Evolutionary conservation across 2,797 vertebrate genomes (phyloP).

Genomic region (Neosilurus hyrtlii): DNA sequence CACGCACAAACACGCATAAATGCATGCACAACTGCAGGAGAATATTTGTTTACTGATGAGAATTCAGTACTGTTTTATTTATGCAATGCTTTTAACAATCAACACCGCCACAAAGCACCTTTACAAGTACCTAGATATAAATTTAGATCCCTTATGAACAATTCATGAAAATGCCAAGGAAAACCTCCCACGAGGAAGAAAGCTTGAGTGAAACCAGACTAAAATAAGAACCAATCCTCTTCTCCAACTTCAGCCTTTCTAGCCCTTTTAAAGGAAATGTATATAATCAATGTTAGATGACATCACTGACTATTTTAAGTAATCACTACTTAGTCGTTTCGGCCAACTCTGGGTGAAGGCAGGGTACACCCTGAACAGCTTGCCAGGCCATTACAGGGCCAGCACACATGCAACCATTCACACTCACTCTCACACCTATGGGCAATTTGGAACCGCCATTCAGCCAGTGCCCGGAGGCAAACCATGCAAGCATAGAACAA

Average conservation of each 20-base stretch:
- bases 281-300: neutral
- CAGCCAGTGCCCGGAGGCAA: too few species aligned
- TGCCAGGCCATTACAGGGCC: too few species aligned
- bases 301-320: neutral
- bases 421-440: too few species aligned
- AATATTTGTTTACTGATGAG: constrained; percentile 14
- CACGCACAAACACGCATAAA: neutral
- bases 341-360: too few species aligned
- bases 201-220: neutral
- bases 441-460: too few species aligned
- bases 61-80: neutral
- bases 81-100: neutral
- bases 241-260: neutral
- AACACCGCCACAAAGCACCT: neutral
- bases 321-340: neutral
- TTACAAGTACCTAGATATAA: neutral
- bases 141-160: neutral
- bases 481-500: too few species aligned
- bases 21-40: constrained; percentile 32
- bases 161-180: neutral
- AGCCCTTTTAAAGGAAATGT: neutral
- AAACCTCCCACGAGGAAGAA: neutral
- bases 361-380: too few species aligned
- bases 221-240: neutral
- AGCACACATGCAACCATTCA: too few species aligned